Base-by-base conservation (phyloP, 2,797 vertebrate genomes). In the Enteromius thamalakanensis region DNA sequence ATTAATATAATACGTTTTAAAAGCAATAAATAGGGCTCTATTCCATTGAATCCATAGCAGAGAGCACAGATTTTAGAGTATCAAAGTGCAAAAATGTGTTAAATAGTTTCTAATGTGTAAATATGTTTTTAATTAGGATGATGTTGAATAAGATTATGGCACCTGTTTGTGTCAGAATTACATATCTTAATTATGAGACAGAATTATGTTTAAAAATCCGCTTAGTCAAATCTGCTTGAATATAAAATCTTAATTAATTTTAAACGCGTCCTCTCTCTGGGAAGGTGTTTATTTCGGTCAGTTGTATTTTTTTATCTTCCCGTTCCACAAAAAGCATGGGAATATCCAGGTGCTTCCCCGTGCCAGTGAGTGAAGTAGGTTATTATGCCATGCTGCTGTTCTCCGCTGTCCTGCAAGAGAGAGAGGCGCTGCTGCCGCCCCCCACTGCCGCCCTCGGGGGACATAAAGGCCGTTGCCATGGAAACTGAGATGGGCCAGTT, bases 381-480 rank as follows among this genome's bases (percentile, higher is more conserved):
- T 93, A 94, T 93, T 93, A 92, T 95, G 93, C 92, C 92, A 94
- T 86, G 90, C 90, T 92, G 90, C 90, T 91, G 87, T 87, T 53
- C 34, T 10, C 85, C 58, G 84, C 88, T 88, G 91, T 87, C 87
- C 89, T 89, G 75, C 40, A 78, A 47, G 83, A 87, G 89, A 49
- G 60, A 75, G 74, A 88, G 80, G 85, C 88, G 87, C 84, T 84
- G 89, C 85, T 90, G 82, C 86, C 45, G 84, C 85, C 90, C 83
- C 83, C 88, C 53, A 84, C 89, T 83, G 65, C 85, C 72, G 69
- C 77, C 86, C 82, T 84, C 40, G 23, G 29, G 88, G 87, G 76
- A 76, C 62, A 84, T 81, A 85, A 86, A 76, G 53, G 34, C 3
- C 65, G 90, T 95, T 90, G 32, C 94, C 82, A 93, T 94, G 89